phyloP scores from a whole-genome alignment of 2,888 invertebrate genomes.

The Ischnura elegans region DNA sequence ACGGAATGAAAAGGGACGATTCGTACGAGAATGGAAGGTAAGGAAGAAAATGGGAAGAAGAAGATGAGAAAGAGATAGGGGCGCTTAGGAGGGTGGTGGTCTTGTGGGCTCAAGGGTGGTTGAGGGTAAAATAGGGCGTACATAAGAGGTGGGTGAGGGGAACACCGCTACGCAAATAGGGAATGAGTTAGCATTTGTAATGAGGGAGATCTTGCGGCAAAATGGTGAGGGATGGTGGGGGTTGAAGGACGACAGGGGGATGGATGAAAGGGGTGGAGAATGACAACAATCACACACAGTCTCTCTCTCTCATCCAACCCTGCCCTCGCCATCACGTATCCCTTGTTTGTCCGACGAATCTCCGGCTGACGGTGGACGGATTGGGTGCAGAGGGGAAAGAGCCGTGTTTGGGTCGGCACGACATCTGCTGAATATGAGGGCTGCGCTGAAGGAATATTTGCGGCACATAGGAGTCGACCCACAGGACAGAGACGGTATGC shows the following conservation, averaged over 20 bases:
- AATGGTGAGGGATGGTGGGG: not conserved
- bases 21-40: not conserved
- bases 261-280: not conserved
- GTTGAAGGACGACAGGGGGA: too few relatives aligned
- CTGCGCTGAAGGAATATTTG: too few relatives aligned
- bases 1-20: not conserved
- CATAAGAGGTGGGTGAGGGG: not conserved
- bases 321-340: slow-evolving; percentile 61
- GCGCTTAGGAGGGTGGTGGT: slow-evolving; percentile 16
- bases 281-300: not conserved
- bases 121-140: slow-evolving; percentile 43
- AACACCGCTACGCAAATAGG: slow-evolving; percentile 62
- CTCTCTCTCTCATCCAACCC: not conserved
- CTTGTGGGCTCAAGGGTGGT: too few relatives aligned
- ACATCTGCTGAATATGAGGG: not conserved
- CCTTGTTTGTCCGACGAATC: slow-evolving; percentile 60
- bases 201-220: slow-evolving; percentile 60
- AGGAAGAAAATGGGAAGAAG: not conserved
- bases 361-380: slow-evolving; percentile 4
- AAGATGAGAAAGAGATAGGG: not conserved
- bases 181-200: slow-evolving; percentile 67
- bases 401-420: not conserved
- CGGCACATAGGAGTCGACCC: not conserved
- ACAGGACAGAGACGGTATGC: not conserved
- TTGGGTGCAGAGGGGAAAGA: too few relatives aligned